Evolutionary conservation across 2,797 vertebrate species (phyloP).

Genomic region (Anguilla marmorata): DNA sequence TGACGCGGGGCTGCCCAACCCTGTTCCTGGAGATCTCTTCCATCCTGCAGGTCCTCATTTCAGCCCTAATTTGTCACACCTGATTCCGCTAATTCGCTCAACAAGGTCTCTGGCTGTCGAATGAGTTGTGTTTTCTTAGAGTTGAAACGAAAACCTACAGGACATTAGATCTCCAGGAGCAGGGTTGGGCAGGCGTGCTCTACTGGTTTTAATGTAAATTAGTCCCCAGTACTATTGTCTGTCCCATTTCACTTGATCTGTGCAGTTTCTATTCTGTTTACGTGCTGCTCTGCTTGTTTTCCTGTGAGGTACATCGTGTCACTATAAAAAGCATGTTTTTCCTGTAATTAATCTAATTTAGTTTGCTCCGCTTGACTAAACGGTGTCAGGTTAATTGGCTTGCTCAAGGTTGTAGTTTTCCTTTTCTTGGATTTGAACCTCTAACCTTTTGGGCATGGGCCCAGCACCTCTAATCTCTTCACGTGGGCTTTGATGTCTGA

Average conservation of each 20-base stretch:
- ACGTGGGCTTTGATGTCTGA: not conserved
- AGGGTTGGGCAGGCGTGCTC: no score
- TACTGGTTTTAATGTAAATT: not conserved
- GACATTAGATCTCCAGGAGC: no score
- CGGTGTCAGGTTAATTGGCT: not conserved
- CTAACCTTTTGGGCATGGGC: not conserved
- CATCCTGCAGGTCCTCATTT: no score
- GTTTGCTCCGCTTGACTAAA: not conserved
- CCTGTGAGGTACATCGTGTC: not conserved
- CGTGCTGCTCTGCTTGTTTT: not conserved
- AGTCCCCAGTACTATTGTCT: not conserved
- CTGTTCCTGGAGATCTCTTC: no score
- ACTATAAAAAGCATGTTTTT: not conserved
- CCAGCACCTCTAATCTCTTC: not conserved
- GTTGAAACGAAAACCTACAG: no score
- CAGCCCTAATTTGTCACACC: no score
- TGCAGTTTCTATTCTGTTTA: not conserved
- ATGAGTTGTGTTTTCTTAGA: no score
- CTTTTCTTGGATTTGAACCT: not conserved
- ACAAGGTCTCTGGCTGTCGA: no score
- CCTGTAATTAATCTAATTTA: not conserved
- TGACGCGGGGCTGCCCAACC: no score
- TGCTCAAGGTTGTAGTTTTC: not conserved
- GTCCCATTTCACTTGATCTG: not conserved
- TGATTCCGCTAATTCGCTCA: no score